Evolutionary conservation across 2,113 vertebrate genomes (phyloP), one percentile per base, ranked within the genome.

Genomic region (Symphodus melops): DNA sequence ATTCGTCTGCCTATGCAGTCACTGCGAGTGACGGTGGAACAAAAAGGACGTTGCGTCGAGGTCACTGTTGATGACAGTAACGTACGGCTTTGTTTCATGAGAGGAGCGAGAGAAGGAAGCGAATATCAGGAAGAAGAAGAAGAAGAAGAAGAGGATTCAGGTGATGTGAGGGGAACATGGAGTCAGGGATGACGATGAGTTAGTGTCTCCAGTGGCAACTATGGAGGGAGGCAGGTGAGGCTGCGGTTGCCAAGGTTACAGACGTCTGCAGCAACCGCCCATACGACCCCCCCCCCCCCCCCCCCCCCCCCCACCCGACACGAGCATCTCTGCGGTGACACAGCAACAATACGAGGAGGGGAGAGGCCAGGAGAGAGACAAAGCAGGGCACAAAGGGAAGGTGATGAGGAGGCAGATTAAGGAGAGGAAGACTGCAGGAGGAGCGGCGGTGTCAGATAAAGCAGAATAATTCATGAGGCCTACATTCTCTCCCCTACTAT

Each of bases 401-500:
- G 53, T 66, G 86, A 86, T 16, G 70, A 60, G 61, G 74, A 68
- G 76, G 79, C 33, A 53, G 82, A 76, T 67, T 76, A 69, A 84
- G 79, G 55, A 41, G 63, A 25, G 28, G 33, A 58, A 60, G 62
- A 73, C 82, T 77, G 82, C 75, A 82, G 81, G 20, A 20, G 62
- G 51, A 76, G 77, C 81, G 88, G 77, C 0, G 6, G 28, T 33
- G 54, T 69, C 52, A 84, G 78, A 88, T 90, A 49, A 91, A 88
- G 84, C 70, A 84, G 91, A 91, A 92, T 93, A 84, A 92, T 93
- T 90, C 88, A 93, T 90, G 78, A 88, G 81, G 70, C 74, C 84
- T 77, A 71, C 79, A 85, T 83, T 86, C 81, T 83, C 79, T 66
- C 75, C 84, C 82, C 28, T 79, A 83, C 85, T 74, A 61, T 63